Evolutionary conservation across 2,888 invertebrate genomes (phyloP).

Genomic region (Drosophila lutescens): DNA sequence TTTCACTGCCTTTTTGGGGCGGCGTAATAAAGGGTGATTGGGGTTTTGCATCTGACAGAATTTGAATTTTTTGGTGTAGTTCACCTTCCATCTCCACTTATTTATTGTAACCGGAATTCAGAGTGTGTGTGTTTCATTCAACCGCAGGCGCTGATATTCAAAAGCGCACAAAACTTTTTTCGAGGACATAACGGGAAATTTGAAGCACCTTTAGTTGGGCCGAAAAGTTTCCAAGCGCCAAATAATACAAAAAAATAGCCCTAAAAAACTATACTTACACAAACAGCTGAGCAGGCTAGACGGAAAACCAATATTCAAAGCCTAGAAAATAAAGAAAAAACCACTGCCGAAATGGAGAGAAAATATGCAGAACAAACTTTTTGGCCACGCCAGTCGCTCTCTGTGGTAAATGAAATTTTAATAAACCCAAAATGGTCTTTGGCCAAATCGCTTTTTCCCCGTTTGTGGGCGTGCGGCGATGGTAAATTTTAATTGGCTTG

Average conservation of each 20-base stretch:
- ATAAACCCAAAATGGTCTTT: conserved; percentile 43
- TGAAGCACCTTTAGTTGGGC: conserved; percentile 37
- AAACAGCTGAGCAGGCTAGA: conserved; percentile 3
- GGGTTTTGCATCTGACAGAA: conserved; percentile 38
- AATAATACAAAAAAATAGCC: conserved; percentile 11
- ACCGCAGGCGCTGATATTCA: conserved; percentile 39
- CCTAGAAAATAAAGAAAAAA: neutral
- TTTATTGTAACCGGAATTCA: conserved; percentile 9
- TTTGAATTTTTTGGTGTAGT: conserved; percentile 40
- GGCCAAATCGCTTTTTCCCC: conserved; percentile 57
- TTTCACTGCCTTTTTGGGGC: conserved; percentile 6
- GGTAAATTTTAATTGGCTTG: conserved; percentile 73
- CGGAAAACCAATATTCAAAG: conserved; percentile 27
- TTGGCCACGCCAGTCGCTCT: conserved; percentile 5
- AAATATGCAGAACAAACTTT: conserved; percentile 31
- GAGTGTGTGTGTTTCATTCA: conserved; percentile 29
- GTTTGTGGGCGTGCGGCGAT: conserved; percentile 33
- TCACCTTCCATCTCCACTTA: conserved; percentile 5
- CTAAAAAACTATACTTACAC: conserved; percentile 21
- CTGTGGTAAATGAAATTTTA: conserved; percentile 48
- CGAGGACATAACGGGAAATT: conserved; percentile 23
- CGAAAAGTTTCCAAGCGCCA: conserved; percentile 31
- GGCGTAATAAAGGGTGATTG: neutral
- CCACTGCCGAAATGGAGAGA: conserved; percentile 12
- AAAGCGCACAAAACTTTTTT: conserved; percentile 43